phyloP scores from a whole-genome alignment of 2,113 vertebrate species.

The Protomyctophum bolini region DNA sequence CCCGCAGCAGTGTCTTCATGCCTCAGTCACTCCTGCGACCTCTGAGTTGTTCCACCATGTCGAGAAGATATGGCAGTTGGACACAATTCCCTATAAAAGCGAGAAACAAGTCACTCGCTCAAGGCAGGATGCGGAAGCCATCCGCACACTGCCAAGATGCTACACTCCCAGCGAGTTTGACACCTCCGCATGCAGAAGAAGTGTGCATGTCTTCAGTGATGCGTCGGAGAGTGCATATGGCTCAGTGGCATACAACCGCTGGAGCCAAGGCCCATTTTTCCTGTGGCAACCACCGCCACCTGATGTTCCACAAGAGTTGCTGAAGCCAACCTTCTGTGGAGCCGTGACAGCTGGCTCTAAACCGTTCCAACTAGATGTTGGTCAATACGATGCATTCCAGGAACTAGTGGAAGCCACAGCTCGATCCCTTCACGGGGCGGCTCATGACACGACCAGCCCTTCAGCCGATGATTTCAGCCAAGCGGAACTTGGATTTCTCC shows the following conservation, averaged over 20 bases:
- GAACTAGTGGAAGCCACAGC: not conserved
- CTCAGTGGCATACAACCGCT: not conserved
- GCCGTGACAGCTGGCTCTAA: no score
- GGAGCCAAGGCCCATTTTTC: not conserved
- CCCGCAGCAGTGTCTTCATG: not conserved
- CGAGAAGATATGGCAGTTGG: slow-evolving; percentile 16
- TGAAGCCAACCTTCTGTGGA: not conserved
- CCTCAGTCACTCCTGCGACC: not conserved
- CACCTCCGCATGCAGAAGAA: not conserved
- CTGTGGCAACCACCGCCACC: not conserved
- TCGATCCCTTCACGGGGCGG: not conserved
- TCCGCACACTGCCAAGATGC: not conserved
- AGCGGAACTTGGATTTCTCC: not conserved
- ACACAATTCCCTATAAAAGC: not conserved
- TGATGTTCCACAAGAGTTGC: not conserved
- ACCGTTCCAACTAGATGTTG: not conserved
- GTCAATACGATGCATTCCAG: not conserved
- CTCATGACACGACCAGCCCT: not conserved
- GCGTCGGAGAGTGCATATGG: not conserved
- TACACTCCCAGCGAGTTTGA: not conserved
- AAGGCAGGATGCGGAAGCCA: not conserved
- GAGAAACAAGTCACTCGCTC: not conserved
- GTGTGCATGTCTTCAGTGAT: not conserved
- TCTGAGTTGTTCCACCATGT: not conserved
- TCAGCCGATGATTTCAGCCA: not conserved